Evolutionary conservation across 2,113 vertebrate genomes (phyloP).

Genomic region (Polypterus senegalus): DNA sequence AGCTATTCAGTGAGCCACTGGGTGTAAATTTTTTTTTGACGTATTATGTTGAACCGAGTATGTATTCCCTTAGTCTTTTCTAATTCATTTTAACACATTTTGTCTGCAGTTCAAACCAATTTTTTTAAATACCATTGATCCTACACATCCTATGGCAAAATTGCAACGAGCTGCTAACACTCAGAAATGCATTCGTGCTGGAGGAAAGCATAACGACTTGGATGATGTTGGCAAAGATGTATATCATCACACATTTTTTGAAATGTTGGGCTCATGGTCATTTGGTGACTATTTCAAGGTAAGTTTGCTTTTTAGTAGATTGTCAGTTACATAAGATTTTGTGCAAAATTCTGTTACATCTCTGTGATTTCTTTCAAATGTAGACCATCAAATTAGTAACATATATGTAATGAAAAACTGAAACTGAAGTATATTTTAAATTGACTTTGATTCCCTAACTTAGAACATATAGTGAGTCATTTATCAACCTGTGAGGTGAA

Average conservation of each 20-base stretch:
- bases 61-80: background rate
- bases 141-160: slow-evolving; percentile 83
- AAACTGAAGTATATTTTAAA: no score
- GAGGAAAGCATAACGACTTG: slow-evolving; percentile 93
- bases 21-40: no score
- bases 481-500: no score
- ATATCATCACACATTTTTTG: slow-evolving; percentile 97
- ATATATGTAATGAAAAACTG: no score
- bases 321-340: no score
- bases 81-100: background rate
- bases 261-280: slow-evolving; percentile 98
- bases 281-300: slow-evolving; percentile 98
- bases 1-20: no score
- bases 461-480: no score
- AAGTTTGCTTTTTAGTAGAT: slow-evolving; percentile 10
- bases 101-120: slow-evolving; percentile 83
- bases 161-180: slow-evolving; percentile 85
- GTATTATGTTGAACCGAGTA: no score
- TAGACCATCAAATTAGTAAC: no score
- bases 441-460: no score
- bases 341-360: no score
- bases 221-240: slow-evolving; percentile 96
- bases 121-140: slow-evolving; percentile 93
- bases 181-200: slow-evolving; percentile 92
- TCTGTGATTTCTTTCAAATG: no score